Evolutionary conservation across 1,140 invertebrate genomes (phyloP), one percentile per base, ranked within the genome.

Genomic region (Eriocheir sinensis): DNA sequence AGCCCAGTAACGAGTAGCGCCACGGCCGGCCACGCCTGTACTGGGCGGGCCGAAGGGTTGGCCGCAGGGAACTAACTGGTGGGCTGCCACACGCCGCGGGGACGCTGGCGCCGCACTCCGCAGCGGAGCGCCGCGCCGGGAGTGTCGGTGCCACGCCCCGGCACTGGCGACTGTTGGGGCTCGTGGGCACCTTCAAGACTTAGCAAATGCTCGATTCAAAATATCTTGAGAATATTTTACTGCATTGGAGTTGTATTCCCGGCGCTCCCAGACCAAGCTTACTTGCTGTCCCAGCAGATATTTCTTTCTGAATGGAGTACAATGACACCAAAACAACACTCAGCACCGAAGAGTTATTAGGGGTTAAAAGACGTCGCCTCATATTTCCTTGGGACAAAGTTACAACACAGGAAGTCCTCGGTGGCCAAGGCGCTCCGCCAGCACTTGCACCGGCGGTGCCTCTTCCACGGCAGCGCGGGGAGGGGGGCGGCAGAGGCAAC

Each of bases 1-100:
- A 85, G 44, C 92, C 86, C 36, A 53, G 92, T 86, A 93, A 93
- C 92, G 80, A 93, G 92, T 85, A 86, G 48, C 53, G 21, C 85
- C 44, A 8, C 41, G 44, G 48, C 92, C 48, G n/a, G 92, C 86
- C 85, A 88, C 92, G 38, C 92, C n/a, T 72, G 92, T 60, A 93
- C 92, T 93, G 92, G 38, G 44, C 83, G 41, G 60, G 17, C 60
- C 60, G n/a, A 4, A 72, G 60, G 12, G 21, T 72, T 72, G 60
- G 60, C 60, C 60, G 27, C 60, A 21, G 21, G 8, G n/a, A n/a
- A n/a, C n/a, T n/a, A 72, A 72, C 60, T 72, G 60, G 60, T 72
- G 12, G 60, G 60, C 60, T 72, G 60, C 60, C 60, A 72, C 60
- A n/a, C 60, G 60, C 60, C 60, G 60, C 60, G n/a, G 60, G 17